Conservation (phyloP, 2,797 vertebrate genomes). For the Margarornis squamiger region DNA sequence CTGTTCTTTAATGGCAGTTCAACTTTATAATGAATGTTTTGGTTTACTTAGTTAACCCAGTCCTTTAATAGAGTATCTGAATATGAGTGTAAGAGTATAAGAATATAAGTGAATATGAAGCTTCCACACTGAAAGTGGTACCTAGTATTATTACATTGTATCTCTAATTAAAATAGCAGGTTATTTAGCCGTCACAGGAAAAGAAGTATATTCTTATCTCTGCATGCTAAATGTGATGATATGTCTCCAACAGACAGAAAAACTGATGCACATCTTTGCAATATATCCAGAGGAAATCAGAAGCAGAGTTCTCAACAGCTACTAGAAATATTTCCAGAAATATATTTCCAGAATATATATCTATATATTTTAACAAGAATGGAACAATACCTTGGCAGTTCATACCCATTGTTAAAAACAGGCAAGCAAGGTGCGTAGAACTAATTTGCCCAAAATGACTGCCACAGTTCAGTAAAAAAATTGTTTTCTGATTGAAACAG, state of each 20-base stretch:
- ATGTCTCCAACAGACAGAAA: background rate
- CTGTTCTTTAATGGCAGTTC: background rate
- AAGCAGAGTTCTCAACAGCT: background rate
- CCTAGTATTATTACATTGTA: background rate
- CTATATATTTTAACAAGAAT: background rate
- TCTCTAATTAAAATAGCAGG: background rate
- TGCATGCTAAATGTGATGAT: background rate
- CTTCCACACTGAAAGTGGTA: background rate
- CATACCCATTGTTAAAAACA: background rate
- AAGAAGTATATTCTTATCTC: background rate
- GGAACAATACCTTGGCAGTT: background rate
- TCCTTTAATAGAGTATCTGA: background rate
- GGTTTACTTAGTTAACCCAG: background rate
- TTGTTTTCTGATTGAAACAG: background rate
- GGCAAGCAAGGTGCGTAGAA: background rate
- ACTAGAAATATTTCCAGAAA: background rate
- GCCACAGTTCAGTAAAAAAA: background rate
- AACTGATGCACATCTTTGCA: background rate
- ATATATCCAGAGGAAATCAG: background rate
- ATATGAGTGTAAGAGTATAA: too few species aligned
- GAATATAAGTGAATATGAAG: background rate
- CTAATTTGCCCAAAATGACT: background rate
- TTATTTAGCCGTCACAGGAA: background rate
- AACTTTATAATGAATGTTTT: background rate
- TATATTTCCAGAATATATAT: background rate